Percentiles rank a stretch among this genome's conserved stretches.
These are phyloP conservation scores for Prorops nasuta DNA, from an alignment of 1,140 invertebrate species.

Conservation along the genomic window DNA sequence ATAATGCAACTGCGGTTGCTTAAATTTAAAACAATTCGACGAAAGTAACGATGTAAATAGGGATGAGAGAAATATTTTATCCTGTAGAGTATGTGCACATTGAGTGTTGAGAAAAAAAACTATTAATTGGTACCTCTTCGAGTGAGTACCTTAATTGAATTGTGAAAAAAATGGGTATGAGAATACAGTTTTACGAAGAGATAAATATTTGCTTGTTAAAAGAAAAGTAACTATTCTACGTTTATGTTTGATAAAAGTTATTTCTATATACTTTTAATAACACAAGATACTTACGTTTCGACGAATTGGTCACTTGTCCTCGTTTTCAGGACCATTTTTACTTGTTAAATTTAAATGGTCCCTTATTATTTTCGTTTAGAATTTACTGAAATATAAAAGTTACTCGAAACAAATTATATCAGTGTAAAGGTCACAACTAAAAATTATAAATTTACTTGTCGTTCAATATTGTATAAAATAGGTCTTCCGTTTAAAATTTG, in stretches of 20 bases:
- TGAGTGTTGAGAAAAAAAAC: slow-evolving; percentile 5
- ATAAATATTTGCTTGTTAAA: slow-evolving; percentile 49
- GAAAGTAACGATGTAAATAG: slow-evolving; percentile 37
- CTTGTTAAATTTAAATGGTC: slow-evolving; percentile 32
- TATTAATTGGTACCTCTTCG: slow-evolving; percentile 12
- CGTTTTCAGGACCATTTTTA: slow-evolving; percentile 23
- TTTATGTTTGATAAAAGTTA: slow-evolving; percentile 49
- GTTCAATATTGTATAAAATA: no score
- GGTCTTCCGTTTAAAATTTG: no score
- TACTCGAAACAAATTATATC: slow-evolving; percentile 3
- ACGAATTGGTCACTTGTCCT: slow-evolving; percentile 21
- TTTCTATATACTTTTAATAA: slow-evolving; percentile 41
- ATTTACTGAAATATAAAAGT: no score
- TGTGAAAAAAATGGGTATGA: slow-evolving; percentile 20
- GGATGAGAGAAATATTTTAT: slow-evolving; percentile 32
- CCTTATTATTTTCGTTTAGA: no score
- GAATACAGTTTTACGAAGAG: slow-evolving; percentile 29
- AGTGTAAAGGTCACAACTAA: neutral
- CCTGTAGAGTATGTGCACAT: slow-evolving; percentile 28
- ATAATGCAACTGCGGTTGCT: neutral
- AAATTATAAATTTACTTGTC: neutral
- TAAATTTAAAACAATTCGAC: slow-evolving; percentile 4
- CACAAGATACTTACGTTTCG: slow-evolving; percentile 33
- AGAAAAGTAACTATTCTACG: slow-evolving; percentile 43
- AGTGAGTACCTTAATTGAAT: slow-evolving; percentile 17